Evolutionary conservation across 1,140 invertebrate species (phyloP).

Genomic region (Goniozus legneri): DNA sequence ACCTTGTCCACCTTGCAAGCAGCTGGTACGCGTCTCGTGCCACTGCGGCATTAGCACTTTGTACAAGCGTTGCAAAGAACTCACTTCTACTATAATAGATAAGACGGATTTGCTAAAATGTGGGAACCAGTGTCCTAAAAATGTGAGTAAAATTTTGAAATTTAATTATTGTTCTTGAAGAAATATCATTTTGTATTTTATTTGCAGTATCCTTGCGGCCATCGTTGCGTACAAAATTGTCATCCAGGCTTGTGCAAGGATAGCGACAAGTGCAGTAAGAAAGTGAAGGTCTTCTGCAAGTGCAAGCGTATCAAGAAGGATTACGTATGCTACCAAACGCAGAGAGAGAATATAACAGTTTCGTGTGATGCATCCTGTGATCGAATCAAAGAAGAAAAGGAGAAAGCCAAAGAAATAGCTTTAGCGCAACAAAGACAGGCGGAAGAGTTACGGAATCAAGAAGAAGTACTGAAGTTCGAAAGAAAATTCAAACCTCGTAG

Average conservation of each 20-base stretch:
- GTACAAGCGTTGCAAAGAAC: slow-evolving; percentile 69
- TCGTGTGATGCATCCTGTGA: slow-evolving; percentile 64
- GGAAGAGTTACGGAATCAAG: slow-evolving; percentile 64
- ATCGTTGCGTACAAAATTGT: slow-evolving; percentile 66
- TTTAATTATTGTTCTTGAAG: neutral
- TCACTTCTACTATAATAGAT: slow-evolving; percentile 54
- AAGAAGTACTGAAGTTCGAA: slow-evolving; percentile 70
- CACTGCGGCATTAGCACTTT: slow-evolving; percentile 75
- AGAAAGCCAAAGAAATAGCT: slow-evolving; percentile 53
- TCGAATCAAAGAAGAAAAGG: slow-evolving; percentile 56
- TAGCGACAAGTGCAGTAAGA: slow-evolving; percentile 70
- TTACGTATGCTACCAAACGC: slow-evolving; percentile 65
- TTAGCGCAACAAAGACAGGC: slow-evolving; percentile 55
- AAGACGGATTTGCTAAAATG: slow-evolving; percentile 65
- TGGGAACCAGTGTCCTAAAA: slow-evolving; percentile 81
- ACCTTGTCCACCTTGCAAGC: slow-evolving; percentile 67
- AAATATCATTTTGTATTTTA: slow-evolving; percentile 10
- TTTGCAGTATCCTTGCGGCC: slow-evolving; percentile 63
- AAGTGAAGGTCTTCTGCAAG: slow-evolving; percentile 72
- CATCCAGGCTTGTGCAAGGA: slow-evolving; percentile 37
- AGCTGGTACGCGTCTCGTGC: slow-evolving; percentile 70
- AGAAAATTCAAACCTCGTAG: slow-evolving; percentile 65
- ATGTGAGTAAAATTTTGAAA: slow-evolving; percentile 55
- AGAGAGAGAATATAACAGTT: slow-evolving; percentile 53
- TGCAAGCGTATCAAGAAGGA: slow-evolving; percentile 80